Percentiles rank a stretch among this genome's conserved stretches.
phyloP scores from a whole-genome alignment of 2,113 vertebrate species.

The Macrotis lagotis region DNA sequence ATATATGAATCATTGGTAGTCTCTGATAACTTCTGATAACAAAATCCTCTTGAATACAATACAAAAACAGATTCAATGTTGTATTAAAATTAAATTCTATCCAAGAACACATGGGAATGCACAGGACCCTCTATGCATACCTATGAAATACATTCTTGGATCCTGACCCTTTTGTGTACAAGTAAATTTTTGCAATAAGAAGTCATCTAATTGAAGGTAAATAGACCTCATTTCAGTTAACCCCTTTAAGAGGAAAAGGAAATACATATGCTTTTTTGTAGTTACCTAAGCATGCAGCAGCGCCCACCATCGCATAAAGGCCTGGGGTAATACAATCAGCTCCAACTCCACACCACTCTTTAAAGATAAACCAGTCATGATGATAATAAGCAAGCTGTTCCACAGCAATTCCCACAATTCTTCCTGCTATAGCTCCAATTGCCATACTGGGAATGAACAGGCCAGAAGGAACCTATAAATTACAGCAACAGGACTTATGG shows the following conservation, averaged over 20 bases:
- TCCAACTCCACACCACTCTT: conserved; percentile 98
- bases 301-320: conserved; percentile 99
- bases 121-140: no score
- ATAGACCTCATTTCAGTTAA: conserved; percentile 36
- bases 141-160: neutral
- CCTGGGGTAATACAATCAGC: conserved; percentile 98
- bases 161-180: neutral
- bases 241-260: neutral
- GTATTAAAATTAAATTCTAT: neutral
- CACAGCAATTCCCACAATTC: conserved; percentile 97
- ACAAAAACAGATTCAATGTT: neutral
- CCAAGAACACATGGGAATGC: neutral
- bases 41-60: neutral
- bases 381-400: conserved; percentile 98
- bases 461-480: conserved; percentile 92
- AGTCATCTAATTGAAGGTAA: neutral
- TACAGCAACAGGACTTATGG: neutral
- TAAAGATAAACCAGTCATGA: conserved; percentile 98
- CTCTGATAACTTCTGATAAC: neutral
- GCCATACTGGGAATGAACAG: conserved; percentile 99
- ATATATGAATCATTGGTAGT: neutral
- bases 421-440: conserved; percentile 96
- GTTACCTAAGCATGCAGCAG: conserved; percentile 96
- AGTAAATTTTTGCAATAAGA: neutral
- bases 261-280: neutral